Evolutionary conservation across 2,797 vertebrate species (phyloP).

Genomic region (Gallinago nigripennis): DNA sequence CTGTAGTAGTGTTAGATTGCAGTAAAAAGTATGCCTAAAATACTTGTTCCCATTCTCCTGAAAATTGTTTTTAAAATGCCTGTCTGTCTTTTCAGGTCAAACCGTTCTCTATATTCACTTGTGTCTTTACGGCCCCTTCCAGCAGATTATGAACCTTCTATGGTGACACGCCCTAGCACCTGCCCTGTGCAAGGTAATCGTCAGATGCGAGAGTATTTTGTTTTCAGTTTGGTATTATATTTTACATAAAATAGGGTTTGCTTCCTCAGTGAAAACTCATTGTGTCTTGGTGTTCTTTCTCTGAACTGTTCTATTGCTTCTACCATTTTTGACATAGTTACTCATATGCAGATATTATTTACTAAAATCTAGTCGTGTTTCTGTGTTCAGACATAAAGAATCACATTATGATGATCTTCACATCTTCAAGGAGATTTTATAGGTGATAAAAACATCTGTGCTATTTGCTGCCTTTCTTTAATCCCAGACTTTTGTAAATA

Average conservation of each 20-base stretch:
- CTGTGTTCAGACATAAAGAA: not conserved
- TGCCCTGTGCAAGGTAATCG: conserved; percentile 80
- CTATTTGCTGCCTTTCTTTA: not conserved
- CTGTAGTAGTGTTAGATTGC: not conserved
- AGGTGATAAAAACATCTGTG: not conserved
- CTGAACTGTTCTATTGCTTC: not conserved
- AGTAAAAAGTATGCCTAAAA: not conserved
- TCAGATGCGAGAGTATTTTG: not conserved
- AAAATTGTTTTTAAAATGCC: not conserved
- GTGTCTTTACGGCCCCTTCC: conserved; percentile 92
- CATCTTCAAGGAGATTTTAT: not conserved
- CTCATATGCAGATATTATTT: not conserved
- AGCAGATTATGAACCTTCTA: conserved; percentile 84
- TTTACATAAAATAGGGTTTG: not conserved
- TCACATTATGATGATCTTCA: not conserved
- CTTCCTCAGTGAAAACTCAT: not conserved
- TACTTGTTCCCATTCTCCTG: not conserved
- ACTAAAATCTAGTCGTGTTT: not conserved
- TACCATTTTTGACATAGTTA: not conserved
- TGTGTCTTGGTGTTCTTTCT: not conserved
- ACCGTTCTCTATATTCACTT: conserved; percentile 88
- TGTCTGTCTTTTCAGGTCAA: conserved; percentile 84
- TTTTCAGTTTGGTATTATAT: not conserved
- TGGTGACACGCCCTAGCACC: conserved; percentile 82
- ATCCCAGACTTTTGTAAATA: not conserved